Evolutionary conservation across 2,113 vertebrate genomes (phyloP).

Genomic region (Hoplias malabaricus): DNA sequence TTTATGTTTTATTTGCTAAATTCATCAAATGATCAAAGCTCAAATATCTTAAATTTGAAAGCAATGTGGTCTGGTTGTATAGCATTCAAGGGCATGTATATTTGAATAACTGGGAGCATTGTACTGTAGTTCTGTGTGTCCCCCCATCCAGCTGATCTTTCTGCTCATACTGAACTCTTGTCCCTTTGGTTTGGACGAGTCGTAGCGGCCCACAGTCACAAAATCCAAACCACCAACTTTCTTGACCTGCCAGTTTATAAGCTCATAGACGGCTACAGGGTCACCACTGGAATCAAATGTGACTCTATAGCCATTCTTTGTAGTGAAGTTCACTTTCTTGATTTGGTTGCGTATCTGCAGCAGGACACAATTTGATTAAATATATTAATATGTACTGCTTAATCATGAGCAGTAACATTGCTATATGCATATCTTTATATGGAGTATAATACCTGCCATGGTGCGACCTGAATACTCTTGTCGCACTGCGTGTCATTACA

Average conservation of each 20-base stretch:
- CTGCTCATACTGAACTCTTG: slow-evolving; percentile 69
- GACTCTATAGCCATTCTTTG: slow-evolving; percentile 63
- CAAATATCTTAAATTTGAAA: slow-evolving; percentile 3
- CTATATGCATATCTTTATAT: background rate
- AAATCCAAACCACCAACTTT: slow-evolving; percentile 61
- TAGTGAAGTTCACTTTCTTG: slow-evolving; percentile 61
- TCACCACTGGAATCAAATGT: slow-evolving; percentile 73
- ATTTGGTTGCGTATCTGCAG: slow-evolving; percentile 61
- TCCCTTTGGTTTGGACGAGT: slow-evolving; percentile 64
- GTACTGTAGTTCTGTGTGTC: slow-evolving; percentile 66
- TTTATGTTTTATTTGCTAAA: too few relatives aligned
- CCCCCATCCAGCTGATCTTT: slow-evolving; percentile 68
- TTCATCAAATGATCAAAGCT: slow-evolving; percentile 5
- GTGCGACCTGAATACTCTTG: slow-evolving; percentile 45
- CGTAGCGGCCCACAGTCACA: slow-evolving; percentile 70
- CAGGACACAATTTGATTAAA: background rate
- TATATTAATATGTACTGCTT: background rate
- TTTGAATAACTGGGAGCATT: background rate
- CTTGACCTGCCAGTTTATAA: slow-evolving; percentile 74
- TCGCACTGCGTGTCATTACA: too few relatives aligned
- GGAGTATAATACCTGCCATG: slow-evolving; percentile 54
- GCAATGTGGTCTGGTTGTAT: background rate
- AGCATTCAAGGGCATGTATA: background rate
- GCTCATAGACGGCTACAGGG: slow-evolving; percentile 70
- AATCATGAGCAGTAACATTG: background rate